These are phyloP conservation scores for Enteromius thamalakanensis DNA, from an alignment of 2,797 vertebrate genomes.

Conservation along the genomic window DNA sequence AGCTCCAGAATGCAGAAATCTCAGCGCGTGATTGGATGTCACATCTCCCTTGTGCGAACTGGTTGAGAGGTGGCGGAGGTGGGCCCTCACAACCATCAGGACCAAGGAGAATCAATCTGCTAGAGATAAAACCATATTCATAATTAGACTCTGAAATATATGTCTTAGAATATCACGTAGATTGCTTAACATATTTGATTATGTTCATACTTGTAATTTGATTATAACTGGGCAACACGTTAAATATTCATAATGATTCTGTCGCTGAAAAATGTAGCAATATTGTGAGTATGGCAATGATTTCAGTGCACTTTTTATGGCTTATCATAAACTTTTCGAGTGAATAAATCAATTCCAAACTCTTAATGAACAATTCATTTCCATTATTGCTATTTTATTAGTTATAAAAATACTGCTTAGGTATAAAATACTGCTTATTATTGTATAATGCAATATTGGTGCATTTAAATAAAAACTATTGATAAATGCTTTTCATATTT, in stretches of 20 bases:
- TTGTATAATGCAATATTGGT: neutral
- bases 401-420: too few species aligned
- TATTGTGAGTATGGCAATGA: neutral
- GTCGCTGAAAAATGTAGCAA: neutral
- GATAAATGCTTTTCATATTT: neutral
- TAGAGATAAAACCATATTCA: constrained; percentile 42
- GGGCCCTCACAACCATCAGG: constrained; percentile 75
- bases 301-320: neutral
- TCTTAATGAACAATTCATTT: neutral
- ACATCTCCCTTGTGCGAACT: constrained; percentile 72
- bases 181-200: neutral
- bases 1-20: constrained; percentile 73
- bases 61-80: constrained; percentile 66
- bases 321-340: neutral
- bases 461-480: neutral
- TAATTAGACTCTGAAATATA: neutral
- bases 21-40: constrained; percentile 71
- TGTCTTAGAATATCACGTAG: neutral
- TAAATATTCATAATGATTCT: too few species aligned
- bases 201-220: neutral
- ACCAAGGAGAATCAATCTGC: constrained; percentile 71
- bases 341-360: neutral
- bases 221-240: neutral
- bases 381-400: too few species aligned
- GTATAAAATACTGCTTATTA: neutral